Evolutionary conservation across 2,113 vertebrate species (phyloP).

Genomic region (Antidorcas marsupialis): DNA sequence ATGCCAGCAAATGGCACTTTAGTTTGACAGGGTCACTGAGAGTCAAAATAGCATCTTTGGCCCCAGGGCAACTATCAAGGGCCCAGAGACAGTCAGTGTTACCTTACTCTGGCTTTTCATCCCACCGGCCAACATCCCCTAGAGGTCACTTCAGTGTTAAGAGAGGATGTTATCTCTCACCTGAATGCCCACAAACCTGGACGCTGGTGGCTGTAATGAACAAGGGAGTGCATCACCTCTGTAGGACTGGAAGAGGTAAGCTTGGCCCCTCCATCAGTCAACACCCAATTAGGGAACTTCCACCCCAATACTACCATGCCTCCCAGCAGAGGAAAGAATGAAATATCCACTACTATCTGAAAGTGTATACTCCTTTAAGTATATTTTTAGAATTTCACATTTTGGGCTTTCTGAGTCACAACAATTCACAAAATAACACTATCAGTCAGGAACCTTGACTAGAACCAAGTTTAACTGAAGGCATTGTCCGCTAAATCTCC

Average conservation of each 20-base stretch:
- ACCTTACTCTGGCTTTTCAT: not conserved
- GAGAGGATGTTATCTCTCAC: not conserved
- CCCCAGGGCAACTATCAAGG: not conserved
- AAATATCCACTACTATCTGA: not conserved
- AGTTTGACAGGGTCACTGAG: not conserved
- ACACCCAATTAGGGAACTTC: not conserved
- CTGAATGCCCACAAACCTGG: not conserved
- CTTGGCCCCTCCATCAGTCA: not conserved
- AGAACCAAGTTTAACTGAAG: not conserved
- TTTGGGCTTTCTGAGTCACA: not conserved
- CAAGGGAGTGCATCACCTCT: not conserved
- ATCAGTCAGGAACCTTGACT: not conserved
- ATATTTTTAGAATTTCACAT: not conserved
- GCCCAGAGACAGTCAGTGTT: not conserved
- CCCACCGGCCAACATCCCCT: not conserved
- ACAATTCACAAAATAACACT: not conserved
- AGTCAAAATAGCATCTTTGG: not conserved
- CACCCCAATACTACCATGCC: rapidly evolving
- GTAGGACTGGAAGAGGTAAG: not conserved
- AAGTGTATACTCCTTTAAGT: not conserved
- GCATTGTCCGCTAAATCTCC: not conserved
- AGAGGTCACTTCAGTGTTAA: not conserved
- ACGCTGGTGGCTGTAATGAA: not conserved
- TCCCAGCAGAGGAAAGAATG: not conserved
- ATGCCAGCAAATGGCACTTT: not conserved